Conservation (phyloP, 2,888 invertebrate species). For the Dicycla oo region DNA sequence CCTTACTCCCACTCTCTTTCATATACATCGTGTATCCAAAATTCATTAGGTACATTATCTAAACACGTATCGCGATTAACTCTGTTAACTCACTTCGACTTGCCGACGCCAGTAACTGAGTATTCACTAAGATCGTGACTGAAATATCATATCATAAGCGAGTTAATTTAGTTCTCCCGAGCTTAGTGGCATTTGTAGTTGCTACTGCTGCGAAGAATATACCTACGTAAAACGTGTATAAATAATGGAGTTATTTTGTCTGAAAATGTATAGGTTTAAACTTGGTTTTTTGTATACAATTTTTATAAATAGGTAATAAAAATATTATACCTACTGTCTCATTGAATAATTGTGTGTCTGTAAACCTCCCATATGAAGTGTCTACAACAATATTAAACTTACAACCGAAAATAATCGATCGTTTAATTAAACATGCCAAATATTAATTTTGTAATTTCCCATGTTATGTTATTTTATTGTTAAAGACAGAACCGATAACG, state of each 20-base stretch:
- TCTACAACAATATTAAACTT: neutral
- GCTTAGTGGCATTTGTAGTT: slow-evolving; percentile 54
- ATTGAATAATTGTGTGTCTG: neutral
- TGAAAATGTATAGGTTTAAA: too few relatives aligned
- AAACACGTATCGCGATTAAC: slow-evolving; percentile 82
- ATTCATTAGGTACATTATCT: slow-evolving; percentile 71
- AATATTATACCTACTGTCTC: neutral
- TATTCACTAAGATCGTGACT: slow-evolving; percentile 80
- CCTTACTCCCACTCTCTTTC: slow-evolving; percentile 3
- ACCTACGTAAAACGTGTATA: slow-evolving; percentile 29
- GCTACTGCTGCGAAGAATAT: slow-evolving; percentile 28
- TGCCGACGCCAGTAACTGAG: slow-evolving; percentile 71
- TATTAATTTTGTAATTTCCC: slow-evolving; percentile 76
- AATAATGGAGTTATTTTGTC: neutral
- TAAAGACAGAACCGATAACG: slow-evolving; percentile 79
- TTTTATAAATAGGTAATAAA: too few relatives aligned
- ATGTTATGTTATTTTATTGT: slow-evolving; percentile 80
- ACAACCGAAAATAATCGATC: too few relatives aligned
- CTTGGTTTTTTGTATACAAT: too few relatives aligned
- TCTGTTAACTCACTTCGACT: slow-evolving; percentile 76
- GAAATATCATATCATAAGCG: slow-evolving; percentile 80
- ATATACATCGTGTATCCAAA: slow-evolving; percentile 61
- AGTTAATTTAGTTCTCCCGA: slow-evolving; percentile 74
- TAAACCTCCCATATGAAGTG: neutral
- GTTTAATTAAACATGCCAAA: slow-evolving; percentile 62